Evolutionary conservation across 37 sponge, comb jelly and placozoan genomes (phyloP), one percentile per base, ranked within the genome.

Genomic region (Amphimedon queenslandica): DNA sequence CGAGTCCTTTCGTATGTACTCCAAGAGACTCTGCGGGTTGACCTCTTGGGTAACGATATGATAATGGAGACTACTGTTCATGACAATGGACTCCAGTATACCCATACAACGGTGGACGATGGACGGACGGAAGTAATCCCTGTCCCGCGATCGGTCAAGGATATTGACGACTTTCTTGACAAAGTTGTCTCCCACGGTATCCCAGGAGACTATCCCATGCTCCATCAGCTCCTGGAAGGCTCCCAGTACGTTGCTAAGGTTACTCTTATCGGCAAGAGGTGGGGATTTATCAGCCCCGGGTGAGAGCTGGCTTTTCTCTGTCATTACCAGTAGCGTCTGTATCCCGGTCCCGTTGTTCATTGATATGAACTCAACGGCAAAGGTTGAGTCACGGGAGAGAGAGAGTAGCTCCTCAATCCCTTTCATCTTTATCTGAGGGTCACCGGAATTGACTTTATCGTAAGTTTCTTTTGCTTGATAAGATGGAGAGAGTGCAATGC

Each of bases 221-320:
- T 94, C 91, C 94, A 94, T 94, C 2, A 94, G 76, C 58, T 85
- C 91, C 27, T 79, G 83, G 40, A 90, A 94, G 8, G 78, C 82
- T 18, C 74, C 84, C 39, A 90, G 77, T 38, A 80, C 60, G 37
- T 42, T 58, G 0, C 60, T 71, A 57, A 90, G 33, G 51, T 73
- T 61, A 27, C 36, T 18, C 23, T 76, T 42, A 29, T 90, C 85
- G 0, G 37, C 13, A 1, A 75, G 80, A 27, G 53, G 70, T 18
- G 8, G 8, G 13, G 13, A 18, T n/a, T n/a, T n/a, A n/a, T n/a
- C n/a, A n/a, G n/a, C n/a, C n/a, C n/a, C n/a, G n/a, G n/a, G n/a
- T 16, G 21, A 36, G 0, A 70, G 76, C 24, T 71, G 77, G 8
- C 61, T 72, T 27, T 60, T 64, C 51, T 92, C 84, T 5, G 87